Base-by-base conservation (phyloP, 2,888 invertebrate genomes). In the Agelastica alni region DNA sequence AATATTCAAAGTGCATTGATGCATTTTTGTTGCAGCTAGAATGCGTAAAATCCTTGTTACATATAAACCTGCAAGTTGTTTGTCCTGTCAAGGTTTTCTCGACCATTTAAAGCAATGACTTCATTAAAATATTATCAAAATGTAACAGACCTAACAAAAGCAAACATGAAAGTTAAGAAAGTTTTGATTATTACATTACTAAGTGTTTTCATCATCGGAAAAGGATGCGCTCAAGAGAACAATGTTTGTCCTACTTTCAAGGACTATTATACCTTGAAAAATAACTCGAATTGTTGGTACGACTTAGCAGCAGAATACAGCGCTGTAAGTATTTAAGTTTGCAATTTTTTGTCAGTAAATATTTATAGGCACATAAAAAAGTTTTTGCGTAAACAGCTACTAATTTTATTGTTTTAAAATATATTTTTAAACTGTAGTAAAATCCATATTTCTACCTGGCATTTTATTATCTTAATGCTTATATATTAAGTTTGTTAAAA, bases 251-350 rank as follows among this genome's bases (percentile, higher is more conserved):
- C 70, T 9, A 74, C 71, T 6, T 71, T 71, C 47, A 58, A 69
- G 47, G 75, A 75, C 63, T 76, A 76, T 59, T 70, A 72, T 52
- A 70, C 71, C 2, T 63, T 74, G 22, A 66, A 68, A 44, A 66
- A 68, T 44, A 76, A 74, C 56, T 61, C 71, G 30, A 74, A 70
- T 34, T 76, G 76, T 60, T 76, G 73, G 69, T 75, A 73, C 53
- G 72, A 76, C 61, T 61, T 71, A 12, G 67, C 72, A 10, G 73
- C 72, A 12, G 70, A 70, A 39, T 63, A 61, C 49, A 63, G 67
- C 56, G 70, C 69, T 36, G 75, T 74, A 68, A 70, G 74, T 73
- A n/a, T n/a, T n/a, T n/a, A n/a, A n/a, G n/a, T n/a, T n/a, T n/a
- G n/a, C n/a, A n/a, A n/a, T n/a, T n/a, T n/a, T n/a, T n/a, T n/a